phyloP scores from a whole-genome alignment of 2,888 invertebrate species.

The Leptura quadrifasciata region DNA sequence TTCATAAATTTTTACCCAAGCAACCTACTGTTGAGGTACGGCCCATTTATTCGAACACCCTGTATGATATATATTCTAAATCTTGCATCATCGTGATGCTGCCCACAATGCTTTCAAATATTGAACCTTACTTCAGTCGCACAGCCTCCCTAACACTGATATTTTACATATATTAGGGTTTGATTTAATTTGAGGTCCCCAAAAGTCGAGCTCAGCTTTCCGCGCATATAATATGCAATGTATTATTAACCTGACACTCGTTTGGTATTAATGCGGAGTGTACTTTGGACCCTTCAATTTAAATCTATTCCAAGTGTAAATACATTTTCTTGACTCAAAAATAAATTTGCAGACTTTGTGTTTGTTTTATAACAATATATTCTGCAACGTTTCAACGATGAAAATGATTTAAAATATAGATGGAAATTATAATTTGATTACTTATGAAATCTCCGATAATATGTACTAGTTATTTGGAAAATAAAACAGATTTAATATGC shows the following conservation, averaged over 20 bases:
- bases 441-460: no score
- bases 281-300: neutral
- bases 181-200: neutral
- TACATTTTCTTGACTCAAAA: neutral
- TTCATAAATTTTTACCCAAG: no score
- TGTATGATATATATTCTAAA: no score
- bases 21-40: no score
- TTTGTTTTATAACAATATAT: neutral
- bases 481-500: no score
- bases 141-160: neutral
- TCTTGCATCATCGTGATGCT: no score
- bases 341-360: neutral
- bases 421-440: no score
- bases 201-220: neutral
- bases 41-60: no score
- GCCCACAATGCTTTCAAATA: no score
- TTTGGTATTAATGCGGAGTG: neutral
- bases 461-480: no score
- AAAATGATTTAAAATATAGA: no score
- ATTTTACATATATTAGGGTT: neutral
- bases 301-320: neutral
- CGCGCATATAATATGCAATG: neutral
- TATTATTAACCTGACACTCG: neutral
- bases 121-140: neutral
- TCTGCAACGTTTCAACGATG: neutral